phyloP scores from a whole-genome alignment of 2,113 vertebrate genomes.

The Tautogolabrus adspersus region DNA sequence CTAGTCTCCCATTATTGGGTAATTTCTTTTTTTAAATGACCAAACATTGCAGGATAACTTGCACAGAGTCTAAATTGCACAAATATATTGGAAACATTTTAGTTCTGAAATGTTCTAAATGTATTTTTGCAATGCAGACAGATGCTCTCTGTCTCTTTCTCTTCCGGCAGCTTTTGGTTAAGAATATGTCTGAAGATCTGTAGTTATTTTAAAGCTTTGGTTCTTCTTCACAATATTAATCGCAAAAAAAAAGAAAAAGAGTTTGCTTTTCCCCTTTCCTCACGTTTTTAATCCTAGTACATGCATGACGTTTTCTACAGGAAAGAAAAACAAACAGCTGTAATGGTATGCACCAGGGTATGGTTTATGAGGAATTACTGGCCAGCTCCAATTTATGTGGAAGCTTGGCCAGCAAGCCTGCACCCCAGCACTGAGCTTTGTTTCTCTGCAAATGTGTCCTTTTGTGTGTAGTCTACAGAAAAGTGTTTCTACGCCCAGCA shows the following conservation, averaged over 20 bases:
- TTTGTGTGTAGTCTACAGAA: constrained; percentile 52
- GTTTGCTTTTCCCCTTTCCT: neutral
- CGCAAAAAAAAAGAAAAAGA: no score
- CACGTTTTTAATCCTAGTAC: constrained; percentile 18
- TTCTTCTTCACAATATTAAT: neutral
- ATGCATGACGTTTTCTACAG: neutral
- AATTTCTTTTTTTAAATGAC: no score
- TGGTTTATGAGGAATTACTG: neutral
- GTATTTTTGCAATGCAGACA: no score
- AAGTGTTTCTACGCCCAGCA: constrained; percentile 15
- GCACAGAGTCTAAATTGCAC: no score
- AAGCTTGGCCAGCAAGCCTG: constrained; percentile 6
- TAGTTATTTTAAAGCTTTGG: no score
- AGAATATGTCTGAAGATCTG: no score
- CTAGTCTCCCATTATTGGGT: no score
- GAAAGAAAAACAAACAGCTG: constrained; percentile 24
- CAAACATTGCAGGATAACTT: no score
- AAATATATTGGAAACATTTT: no score
- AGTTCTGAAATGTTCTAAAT: no score
- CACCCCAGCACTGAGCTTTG: constrained; percentile 6
- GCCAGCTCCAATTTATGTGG: constrained; percentile 19
- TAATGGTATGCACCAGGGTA: constrained; percentile 22
- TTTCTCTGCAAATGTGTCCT: constrained; percentile 39
- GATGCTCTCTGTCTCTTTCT: no score
- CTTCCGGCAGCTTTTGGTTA: no score